Evolutionary conservation across 2,888 invertebrate genomes (phyloP).

Genomic region (Bimastos eiseni): DNA sequence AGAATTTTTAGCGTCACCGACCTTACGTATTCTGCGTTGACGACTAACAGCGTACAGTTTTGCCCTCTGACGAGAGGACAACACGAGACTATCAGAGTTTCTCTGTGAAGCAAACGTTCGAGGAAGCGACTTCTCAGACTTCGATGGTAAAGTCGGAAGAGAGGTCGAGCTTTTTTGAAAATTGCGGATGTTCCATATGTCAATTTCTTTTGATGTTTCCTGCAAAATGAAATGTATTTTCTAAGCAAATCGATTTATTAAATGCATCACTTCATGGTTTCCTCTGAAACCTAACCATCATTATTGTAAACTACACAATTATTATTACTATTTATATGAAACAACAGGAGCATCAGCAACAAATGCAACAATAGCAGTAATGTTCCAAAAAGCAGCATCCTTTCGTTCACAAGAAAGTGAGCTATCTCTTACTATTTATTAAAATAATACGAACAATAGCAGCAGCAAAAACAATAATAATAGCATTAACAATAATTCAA

Average conservation of each 20-base stretch:
- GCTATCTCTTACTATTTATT: not conserved
- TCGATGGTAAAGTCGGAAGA: not conserved
- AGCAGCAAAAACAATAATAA: not conserved
- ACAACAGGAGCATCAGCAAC: too few species aligned
- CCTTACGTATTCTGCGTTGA: not conserved
- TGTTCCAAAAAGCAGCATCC: too few species aligned
- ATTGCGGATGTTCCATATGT: not conserved
- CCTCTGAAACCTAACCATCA: not conserved
- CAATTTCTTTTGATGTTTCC: conserved; percentile 20
- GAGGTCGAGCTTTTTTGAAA: not conserved
- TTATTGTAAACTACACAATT: too few species aligned
- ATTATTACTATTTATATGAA: too few species aligned
- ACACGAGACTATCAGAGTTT: not conserved
- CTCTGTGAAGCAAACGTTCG: not conserved
- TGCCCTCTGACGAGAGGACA: not conserved
- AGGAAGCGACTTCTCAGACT: not conserved
- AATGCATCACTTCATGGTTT: not conserved
- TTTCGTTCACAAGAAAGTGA: not conserved
- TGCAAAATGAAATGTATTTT: not conserved
- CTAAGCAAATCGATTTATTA: not conserved
- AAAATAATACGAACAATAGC: not conserved
- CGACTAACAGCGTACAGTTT: not conserved
- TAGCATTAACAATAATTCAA: not conserved
- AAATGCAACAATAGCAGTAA: too few species aligned
- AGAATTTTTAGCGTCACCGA: not conserved